Evolutionary conservation across 2,888 invertebrate species (phyloP).

Genomic region (Andrena camellia): DNA sequence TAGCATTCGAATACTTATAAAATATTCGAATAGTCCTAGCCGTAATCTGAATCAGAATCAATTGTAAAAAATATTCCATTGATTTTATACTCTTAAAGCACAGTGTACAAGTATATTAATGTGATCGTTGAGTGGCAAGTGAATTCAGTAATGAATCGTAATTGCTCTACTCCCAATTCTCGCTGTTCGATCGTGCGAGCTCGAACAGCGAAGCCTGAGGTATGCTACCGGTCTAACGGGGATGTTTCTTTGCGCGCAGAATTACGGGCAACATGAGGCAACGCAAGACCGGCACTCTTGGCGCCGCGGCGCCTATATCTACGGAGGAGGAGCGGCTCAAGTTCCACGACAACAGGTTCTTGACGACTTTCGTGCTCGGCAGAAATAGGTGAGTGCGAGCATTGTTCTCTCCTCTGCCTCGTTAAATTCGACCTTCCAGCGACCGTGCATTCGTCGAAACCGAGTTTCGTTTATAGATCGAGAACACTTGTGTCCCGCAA

Average conservation of each 20-base stretch:
- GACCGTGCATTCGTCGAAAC: not conserved
- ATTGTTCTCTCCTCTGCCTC: conserved; percentile 9
- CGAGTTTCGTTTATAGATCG: not conserved
- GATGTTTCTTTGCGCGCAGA: conserved; percentile 73
- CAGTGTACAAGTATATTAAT: not conserved
- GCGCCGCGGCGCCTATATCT: conserved; percentile 75
- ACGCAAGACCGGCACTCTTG: conserved; percentile 77
- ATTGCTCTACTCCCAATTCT: not conserved
- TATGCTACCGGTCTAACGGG: conserved; percentile 59
- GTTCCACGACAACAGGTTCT: conserved; percentile 83
- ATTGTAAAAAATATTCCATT: not conserved
- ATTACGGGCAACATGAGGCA: conserved; percentile 80
- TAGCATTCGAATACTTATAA: too few relatives aligned
- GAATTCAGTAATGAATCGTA: not conserved
- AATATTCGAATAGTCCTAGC: too few relatives aligned
- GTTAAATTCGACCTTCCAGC: conserved; percentile 1
- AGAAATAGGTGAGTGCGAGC: conserved; percentile 80
- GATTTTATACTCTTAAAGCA: not conserved
- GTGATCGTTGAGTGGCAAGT: not conserved
- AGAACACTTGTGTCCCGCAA: not conserved
- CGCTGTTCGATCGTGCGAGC: not conserved
- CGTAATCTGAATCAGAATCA: not conserved
- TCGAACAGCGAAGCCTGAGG: not conserved
- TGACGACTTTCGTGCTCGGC: conserved; percentile 82
- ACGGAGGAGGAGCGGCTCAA: conserved; percentile 80